Evolutionary conservation across 2,113 vertebrate genomes (phyloP), one percentile per base, ranked within the genome.

Genomic region (Podocnemis expansa): DNA sequence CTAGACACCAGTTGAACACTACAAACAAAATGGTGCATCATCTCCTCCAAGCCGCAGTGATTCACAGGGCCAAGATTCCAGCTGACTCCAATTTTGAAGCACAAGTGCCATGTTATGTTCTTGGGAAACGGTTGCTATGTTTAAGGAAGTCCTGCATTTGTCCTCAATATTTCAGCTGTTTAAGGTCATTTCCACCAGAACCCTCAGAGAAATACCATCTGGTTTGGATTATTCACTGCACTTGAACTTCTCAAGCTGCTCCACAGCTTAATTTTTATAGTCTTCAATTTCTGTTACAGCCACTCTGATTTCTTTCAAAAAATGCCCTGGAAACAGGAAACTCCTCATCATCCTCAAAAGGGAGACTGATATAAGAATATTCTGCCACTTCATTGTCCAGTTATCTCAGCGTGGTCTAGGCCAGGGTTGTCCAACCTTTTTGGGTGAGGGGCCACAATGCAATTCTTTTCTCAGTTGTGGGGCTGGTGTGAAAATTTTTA

Each of bases 61-160:
- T 56, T 89, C 43, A 55, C 8, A 67, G 51, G 25, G 67, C n/a
- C 29, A 70, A 70, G 55, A 45, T 45, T 3, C 10, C 63, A 75
- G 5, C 6, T 0, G 0, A 12, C 29, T 25, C 5, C 27, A 89
- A 78, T 3, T 41, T 3, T n/a, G 63, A 70, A 70, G 63, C 63
- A 70, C 43, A 58, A 85, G 19, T 1, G 10, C 25, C n/a, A 11
- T 2, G 2, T 75, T 38, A 38, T 38, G 2, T 81, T 58, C 84
- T 78, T 84, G 27, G 8, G 55, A 78, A 84, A 81, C 49, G 8
- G 14, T 22, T 38, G 63, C 19, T 38, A n/a, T 38, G 63, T 78
- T 94, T 70, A 78, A 51, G n/a, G 43, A 87, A 58, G n/a, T 47
- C 51, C 43, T 78, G 43, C 22, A 10, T 31, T 12, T 67, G 63